Percentiles rank a stretch among this genome's conserved stretches.
These are phyloP conservation scores for Magallana gigas DNA, from an alignment of 1,140 invertebrate species.

Conservation along the genomic window DNA sequence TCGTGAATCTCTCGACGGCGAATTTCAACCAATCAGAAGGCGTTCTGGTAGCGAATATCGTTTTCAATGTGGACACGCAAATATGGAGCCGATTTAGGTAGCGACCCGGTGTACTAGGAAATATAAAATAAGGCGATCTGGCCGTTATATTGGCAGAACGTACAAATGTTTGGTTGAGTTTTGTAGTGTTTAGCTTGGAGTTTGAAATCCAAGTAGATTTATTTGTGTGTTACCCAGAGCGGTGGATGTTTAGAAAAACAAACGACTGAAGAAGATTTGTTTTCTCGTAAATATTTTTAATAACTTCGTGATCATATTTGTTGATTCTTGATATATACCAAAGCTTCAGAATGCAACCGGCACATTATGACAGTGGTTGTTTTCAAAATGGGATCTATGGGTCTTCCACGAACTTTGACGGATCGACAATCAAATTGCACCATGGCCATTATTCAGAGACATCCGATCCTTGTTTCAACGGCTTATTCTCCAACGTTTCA, in stretches of 20 bases:
- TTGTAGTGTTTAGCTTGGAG: slow-evolving; percentile 41
- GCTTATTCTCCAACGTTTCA: slow-evolving; percentile 58
- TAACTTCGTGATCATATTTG: slow-evolving; percentile 36
- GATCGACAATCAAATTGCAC: slow-evolving; percentile 64
- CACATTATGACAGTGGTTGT: slow-evolving; percentile 62
- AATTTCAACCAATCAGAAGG: slow-evolving; percentile 44
- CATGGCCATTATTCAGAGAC: slow-evolving; percentile 65
- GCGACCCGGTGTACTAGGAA: neutral
- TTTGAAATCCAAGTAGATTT: slow-evolving; percentile 32
- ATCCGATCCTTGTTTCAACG: slow-evolving; percentile 61
- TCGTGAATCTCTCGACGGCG: neutral
- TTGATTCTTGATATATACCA: slow-evolving; percentile 9
- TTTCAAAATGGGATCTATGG: slow-evolving; percentile 66
- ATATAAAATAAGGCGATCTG: slow-evolving; percentile 43
- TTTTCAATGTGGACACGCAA: slow-evolving; percentile 48
- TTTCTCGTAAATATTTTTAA: slow-evolving; percentile 49
- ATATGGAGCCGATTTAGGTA: slow-evolving; percentile 34
- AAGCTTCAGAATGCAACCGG: slow-evolving; percentile 58
- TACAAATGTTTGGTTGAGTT: slow-evolving; percentile 44
- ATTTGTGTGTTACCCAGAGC: slow-evolving; percentile 1
- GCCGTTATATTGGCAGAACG: slow-evolving; percentile 38
- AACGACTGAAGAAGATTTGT: slow-evolving; percentile 53
- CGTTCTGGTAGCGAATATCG: slow-evolving; percentile 4
- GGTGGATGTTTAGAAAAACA: slow-evolving; percentile 44
- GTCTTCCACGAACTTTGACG: slow-evolving; percentile 61